These are phyloP conservation scores for Lophotis ruficrista DNA, from an alignment of 2,113 vertebrate genomes.

Conservation along the genomic window DNA sequence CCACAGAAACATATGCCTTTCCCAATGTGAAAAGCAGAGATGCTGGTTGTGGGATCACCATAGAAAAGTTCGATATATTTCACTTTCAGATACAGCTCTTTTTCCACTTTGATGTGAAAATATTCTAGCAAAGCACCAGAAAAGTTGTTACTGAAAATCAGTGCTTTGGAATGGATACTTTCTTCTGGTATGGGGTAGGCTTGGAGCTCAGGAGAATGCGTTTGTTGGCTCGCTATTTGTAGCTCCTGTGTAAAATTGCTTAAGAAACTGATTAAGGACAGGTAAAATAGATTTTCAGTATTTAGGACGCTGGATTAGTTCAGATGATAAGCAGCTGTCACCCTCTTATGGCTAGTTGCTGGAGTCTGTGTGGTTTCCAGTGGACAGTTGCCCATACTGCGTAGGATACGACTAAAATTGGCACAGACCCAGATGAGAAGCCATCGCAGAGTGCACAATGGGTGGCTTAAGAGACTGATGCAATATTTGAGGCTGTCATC, in stretches of 20 bases:
- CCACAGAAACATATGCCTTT: background rate
- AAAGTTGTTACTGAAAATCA: background rate
- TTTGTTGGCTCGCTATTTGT: background rate
- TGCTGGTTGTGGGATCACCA: background rate
- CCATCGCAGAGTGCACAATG: background rate
- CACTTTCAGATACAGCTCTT: background rate
- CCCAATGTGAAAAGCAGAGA: background rate
- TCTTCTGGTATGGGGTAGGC: background rate
- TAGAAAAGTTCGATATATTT: background rate
- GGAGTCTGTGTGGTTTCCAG: background rate
- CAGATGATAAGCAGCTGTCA: background rate
- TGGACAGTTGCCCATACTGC: background rate
- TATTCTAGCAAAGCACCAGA: background rate
- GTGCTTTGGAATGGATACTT: background rate
- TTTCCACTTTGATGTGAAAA: background rate
- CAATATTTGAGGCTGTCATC: background rate
- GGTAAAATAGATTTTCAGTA: background rate
- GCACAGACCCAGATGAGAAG: background rate
- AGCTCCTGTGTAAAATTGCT: background rate
- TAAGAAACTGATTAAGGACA: background rate
- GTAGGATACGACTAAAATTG: background rate
- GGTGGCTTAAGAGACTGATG: background rate
- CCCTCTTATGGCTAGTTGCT: background rate
- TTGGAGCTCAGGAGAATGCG: background rate
- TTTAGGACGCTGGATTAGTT: background rate